Evolutionary conservation across 2,888 invertebrate species (phyloP).

Genomic region (Athalia rosae): DNA sequence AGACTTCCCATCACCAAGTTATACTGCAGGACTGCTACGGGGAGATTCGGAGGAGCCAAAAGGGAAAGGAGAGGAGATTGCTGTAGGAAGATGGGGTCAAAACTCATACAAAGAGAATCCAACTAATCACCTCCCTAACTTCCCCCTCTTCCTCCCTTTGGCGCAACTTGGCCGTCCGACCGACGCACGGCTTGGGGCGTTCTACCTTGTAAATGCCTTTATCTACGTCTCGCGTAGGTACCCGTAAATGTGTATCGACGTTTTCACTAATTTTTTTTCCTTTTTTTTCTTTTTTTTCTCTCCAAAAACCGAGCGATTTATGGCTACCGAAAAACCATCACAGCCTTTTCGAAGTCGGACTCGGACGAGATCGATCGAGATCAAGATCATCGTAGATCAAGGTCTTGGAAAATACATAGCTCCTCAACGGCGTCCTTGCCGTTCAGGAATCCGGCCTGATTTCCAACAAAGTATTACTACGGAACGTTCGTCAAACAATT

Average conservation of each 20-base stretch:
- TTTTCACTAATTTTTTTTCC: too few relatives aligned
- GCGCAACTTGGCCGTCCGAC: conserved; percentile 29
- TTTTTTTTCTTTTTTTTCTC: too few relatives aligned
- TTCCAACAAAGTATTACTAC: conserved; percentile 38
- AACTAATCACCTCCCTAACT: conserved; percentile 46
- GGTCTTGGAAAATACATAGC: not conserved
- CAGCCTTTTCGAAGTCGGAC: too few relatives aligned
- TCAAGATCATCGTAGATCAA: not conserved
- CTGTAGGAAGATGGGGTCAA: conserved; percentile 50
- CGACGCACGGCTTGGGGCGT: conserved; percentile 33
- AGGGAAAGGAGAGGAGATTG: conserved; percentile 31
- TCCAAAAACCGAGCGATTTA: not conserved
- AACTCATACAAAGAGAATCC: conserved; percentile 60
- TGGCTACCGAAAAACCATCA: too few relatives aligned
- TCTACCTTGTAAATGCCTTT: conserved; percentile 26
- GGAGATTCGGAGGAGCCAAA: conserved; percentile 39
- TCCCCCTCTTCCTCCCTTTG: conserved; percentile 41
- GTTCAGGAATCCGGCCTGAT: conserved; percentile 20
- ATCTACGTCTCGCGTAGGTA: not conserved
- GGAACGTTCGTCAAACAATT: conserved; percentile 43
- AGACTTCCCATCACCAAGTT: conserved; percentile 5
- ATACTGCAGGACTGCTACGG: conserved; percentile 11
- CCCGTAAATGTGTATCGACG: conserved; percentile 6
- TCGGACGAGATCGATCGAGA: too few relatives aligned
- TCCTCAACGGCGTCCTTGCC: not conserved